Evolutionary conservation across 2,797 vertebrate species (phyloP).

Genomic region (Melanotaenia maccullochi): DNA sequence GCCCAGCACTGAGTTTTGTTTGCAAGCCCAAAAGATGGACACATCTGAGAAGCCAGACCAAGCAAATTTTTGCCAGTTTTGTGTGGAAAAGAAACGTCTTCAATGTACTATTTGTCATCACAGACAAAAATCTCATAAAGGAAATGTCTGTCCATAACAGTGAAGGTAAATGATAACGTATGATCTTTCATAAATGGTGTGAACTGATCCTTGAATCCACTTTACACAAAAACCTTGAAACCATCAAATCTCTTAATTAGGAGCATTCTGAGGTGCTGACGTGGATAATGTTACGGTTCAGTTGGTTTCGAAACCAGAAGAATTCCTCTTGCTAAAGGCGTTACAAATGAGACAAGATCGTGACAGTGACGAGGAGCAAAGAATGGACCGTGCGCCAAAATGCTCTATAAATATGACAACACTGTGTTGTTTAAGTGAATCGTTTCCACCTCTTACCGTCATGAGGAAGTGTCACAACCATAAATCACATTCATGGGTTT

Average conservation of each 20-base stretch:
- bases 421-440: neutral
- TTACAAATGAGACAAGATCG: neutral
- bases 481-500: neutral
- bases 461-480: constrained; percentile 11
- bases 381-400: neutral
- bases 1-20: too few relatives aligned
- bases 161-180: too few relatives aligned
- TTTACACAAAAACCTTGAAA: neutral
- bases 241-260: neutral
- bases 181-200: too few relatives aligned
- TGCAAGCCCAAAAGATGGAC: too few relatives aligned
- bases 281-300: neutral
- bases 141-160: too few relatives aligned
- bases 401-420: constrained; percentile 5
- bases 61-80: too few relatives aligned
- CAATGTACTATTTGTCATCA: neutral
- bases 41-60: too few relatives aligned
- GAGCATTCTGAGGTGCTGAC: neutral
- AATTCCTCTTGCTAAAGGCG: neutral
- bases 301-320: constrained; percentile 4
- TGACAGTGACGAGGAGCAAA: neutral
- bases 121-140: neutral
- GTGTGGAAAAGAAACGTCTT: too few relatives aligned
- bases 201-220: too few relatives aligned
- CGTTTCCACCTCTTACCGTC: neutral